phyloP scores from a whole-genome alignment of 2,113 vertebrate species.

The Ictidomys tridecemlineatus region DNA sequence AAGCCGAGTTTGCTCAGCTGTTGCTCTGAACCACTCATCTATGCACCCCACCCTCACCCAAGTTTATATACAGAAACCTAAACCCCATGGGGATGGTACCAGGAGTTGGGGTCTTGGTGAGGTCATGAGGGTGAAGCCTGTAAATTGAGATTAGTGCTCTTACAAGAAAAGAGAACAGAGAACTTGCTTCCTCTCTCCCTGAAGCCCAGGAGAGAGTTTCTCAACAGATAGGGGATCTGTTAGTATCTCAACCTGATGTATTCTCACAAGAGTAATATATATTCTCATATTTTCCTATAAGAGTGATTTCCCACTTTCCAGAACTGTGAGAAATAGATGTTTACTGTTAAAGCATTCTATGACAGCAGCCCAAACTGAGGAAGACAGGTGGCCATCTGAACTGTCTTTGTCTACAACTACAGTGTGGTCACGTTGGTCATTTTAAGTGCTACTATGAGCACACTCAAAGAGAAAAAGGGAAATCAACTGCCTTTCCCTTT shows the following conservation, averaged over 20 bases:
- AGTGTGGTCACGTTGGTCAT: neutral
- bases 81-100: neutral
- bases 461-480: neutral
- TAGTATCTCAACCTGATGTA: too few species aligned
- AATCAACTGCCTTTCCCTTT: neutral
- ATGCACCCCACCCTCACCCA: fast-evolving
- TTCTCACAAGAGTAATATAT: too few species aligned
- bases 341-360: neutral
- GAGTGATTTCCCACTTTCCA: neutral
- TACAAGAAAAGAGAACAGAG: neutral
- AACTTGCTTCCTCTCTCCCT: neutral
- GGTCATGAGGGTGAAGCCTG: neutral
- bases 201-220: neutral
- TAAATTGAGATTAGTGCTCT: neutral
- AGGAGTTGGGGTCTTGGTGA: neutral
- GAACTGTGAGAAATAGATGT: neutral
- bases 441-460: neutral
- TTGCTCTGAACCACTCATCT: neutral
- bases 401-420: too few species aligned
- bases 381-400: neutral
- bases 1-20: neutral
- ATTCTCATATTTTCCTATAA: too few species aligned
- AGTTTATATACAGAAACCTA: neutral
- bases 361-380: neutral
- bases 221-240: neutral